phyloP scores from a whole-genome alignment of 2,113 vertebrate genomes.

The Atractosteus spatula region DNA sequence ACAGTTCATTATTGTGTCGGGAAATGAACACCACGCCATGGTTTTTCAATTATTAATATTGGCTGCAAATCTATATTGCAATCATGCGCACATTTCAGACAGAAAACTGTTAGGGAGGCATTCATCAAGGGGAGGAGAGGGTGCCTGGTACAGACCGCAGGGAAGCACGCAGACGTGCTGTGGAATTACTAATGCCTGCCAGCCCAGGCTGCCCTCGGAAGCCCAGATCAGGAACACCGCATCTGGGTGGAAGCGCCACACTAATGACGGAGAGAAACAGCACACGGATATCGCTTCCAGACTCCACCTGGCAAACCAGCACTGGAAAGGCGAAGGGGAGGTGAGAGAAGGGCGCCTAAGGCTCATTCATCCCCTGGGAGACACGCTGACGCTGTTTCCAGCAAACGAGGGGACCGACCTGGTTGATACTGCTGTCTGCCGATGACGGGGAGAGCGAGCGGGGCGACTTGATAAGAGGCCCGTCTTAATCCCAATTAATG shows the following conservation, averaged over 20 bases:
- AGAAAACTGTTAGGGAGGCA: not conserved
- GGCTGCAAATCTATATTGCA: slow-evolving; percentile 5
- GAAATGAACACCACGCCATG: not conserved
- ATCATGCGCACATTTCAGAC: slow-evolving; percentile 7
- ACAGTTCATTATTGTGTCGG: slow-evolving; percentile 9
- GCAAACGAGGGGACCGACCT: not conserved
- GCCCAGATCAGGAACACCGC: not conserved
- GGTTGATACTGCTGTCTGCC: not conserved
- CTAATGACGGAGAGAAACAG: too few relatives aligned
- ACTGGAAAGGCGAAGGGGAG: not conserved
- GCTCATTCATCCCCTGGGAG: not conserved
- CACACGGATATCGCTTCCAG: not conserved
- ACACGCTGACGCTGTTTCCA: not conserved
- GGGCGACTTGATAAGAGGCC: not conserved
- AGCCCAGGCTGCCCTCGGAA: not conserved
- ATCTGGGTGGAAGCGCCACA: not conserved
- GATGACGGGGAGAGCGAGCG: too few relatives aligned
- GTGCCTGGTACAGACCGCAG: not conserved
- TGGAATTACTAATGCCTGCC: slow-evolving; percentile 7
- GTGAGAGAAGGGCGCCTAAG: not conserved
- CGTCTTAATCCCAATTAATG: not conserved
- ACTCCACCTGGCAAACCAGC: too few relatives aligned
- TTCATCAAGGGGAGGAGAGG: not conserved
- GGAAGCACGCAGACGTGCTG: slow-evolving; percentile 2
- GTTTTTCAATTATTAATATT: slow-evolving; percentile 13